These are phyloP conservation scores for Pseudolaguvia tuberculata DNA, from an alignment of 2,113 vertebrate species.

Conservation along the genomic window DNA sequence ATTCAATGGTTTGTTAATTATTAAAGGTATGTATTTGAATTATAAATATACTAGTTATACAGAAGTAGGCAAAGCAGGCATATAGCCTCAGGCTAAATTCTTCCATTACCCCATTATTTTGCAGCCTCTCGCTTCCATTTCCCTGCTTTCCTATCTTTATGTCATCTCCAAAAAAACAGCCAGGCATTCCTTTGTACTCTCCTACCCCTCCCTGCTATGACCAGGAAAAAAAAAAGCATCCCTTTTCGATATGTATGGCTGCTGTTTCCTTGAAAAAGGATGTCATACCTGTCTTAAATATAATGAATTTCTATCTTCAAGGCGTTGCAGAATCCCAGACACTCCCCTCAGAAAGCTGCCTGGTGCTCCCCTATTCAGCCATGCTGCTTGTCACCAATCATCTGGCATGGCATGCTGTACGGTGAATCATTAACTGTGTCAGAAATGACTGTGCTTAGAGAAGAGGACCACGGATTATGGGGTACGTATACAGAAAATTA, in stretches of 20 bases:
- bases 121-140: constrained; percentile 94
- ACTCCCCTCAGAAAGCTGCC: constrained; percentile 91
- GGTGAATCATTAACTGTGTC: constrained; percentile 99
- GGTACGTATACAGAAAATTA: constrained; percentile 17
- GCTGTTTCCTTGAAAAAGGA: constrained; percentile 94
- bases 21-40: constrained; percentile 99
- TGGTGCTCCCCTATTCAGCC: constrained; percentile 80
- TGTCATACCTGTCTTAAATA: constrained; percentile 99
- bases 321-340: constrained; percentile 94
- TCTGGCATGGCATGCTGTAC: constrained; percentile 83
- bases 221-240: constrained; percentile 74
- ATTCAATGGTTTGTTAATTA: constrained; percentile 98
- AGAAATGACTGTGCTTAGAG: constrained; percentile 87
- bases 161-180: constrained; percentile 90
- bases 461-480: constrained; percentile 66
- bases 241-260: constrained; percentile 90
- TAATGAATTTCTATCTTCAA: constrained; percentile 99
- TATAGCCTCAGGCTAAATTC: constrained; percentile 96
- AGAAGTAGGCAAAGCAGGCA: constrained; percentile 99
- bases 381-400: constrained; percentile 96
- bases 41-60: constrained; percentile 99
- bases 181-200: constrained; percentile 94
- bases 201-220: constrained; percentile 85
- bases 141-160: constrained; percentile 90
- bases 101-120: constrained; percentile 99